phyloP scores from a whole-genome alignment of 2,113 vertebrate genomes.

The Poeciliopsis prolifica region DNA sequence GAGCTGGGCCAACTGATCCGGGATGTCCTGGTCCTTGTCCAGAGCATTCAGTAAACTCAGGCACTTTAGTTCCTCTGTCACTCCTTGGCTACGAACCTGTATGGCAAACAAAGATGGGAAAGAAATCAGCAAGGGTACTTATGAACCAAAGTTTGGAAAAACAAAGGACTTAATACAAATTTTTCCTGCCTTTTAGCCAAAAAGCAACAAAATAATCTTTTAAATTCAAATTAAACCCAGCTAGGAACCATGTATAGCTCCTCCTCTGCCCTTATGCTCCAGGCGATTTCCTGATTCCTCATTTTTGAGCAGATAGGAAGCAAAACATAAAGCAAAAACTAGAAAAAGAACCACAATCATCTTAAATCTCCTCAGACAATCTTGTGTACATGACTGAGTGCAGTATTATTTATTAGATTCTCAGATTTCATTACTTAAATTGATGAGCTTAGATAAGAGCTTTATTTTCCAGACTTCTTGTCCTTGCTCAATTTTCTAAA shows the following conservation, averaged over 20 bases:
- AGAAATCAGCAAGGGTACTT: not conserved
- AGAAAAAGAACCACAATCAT: too few species aligned
- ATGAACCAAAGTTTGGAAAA: not conserved
- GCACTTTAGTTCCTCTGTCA: constrained; percentile 84
- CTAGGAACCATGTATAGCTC: too few species aligned
- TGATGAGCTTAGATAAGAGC: not conserved
- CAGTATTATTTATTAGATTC: not conserved
- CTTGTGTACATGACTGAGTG: not conserved
- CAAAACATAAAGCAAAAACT: not conserved
- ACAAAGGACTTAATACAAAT: not conserved
- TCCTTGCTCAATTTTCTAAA: not conserved
- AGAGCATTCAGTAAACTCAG: constrained; percentile 83
- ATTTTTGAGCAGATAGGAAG: not conserved
- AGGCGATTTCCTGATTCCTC: too few species aligned
- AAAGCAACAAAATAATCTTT: not conserved
- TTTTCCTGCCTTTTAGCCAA: not conserved
- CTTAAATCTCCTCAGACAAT: too few species aligned
- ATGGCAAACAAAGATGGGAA: not conserved
- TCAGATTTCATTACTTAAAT: not conserved
- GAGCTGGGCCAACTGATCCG: constrained; percentile 82
- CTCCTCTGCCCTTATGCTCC: too few species aligned
- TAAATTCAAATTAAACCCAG: too few species aligned
- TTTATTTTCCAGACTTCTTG: not conserved
- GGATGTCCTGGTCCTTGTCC: constrained; percentile 80
- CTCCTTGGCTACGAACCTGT: constrained; percentile 82